Percentiles rank a stretch among this genome's conserved stretches.
Conservation (phyloP, 2,113 vertebrate genomes). For the Chunga burmeisteri region DNA sequence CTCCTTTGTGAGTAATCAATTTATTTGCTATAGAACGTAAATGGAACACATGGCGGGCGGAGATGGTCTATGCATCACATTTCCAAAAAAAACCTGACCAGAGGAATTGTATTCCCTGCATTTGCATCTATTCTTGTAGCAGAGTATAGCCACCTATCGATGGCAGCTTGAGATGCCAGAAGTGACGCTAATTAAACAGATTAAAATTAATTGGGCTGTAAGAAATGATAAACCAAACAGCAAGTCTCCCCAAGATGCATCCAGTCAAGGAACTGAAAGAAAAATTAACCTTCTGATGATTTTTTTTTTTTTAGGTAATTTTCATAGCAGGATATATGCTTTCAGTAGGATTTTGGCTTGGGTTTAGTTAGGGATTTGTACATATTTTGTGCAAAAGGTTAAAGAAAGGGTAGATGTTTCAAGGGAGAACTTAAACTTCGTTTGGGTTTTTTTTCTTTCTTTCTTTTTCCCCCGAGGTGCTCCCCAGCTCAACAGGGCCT, state of each 20-base stretch:
- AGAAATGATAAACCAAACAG: not conserved
- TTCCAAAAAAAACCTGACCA: not conserved
- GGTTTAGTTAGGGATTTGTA: not conserved
- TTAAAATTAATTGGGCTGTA: not conserved
- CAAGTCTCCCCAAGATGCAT: not conserved
- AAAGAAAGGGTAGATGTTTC: not conserved
- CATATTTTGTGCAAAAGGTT: accelerated
- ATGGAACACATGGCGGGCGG: not conserved
- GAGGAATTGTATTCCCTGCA: accelerated
- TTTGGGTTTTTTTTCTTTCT: no score
- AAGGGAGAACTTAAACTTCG: not conserved
- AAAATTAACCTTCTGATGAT: accelerated
- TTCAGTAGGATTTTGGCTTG: not conserved
- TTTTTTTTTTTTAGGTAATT: not conserved
- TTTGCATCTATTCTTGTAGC: not conserved
- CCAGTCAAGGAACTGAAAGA: not conserved
- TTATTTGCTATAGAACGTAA: not conserved
- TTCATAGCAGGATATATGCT: accelerated
- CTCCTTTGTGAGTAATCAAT: not conserved
- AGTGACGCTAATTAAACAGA: not conserved
- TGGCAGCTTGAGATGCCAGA: not conserved
- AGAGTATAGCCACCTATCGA: not conserved
- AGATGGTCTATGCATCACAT: no score
- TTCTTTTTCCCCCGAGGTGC: not conserved
- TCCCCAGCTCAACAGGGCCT: not conserved